phyloP scores from a whole-genome alignment of 1,140 invertebrate genomes.

The Zaprionus lachaisei region DNA sequence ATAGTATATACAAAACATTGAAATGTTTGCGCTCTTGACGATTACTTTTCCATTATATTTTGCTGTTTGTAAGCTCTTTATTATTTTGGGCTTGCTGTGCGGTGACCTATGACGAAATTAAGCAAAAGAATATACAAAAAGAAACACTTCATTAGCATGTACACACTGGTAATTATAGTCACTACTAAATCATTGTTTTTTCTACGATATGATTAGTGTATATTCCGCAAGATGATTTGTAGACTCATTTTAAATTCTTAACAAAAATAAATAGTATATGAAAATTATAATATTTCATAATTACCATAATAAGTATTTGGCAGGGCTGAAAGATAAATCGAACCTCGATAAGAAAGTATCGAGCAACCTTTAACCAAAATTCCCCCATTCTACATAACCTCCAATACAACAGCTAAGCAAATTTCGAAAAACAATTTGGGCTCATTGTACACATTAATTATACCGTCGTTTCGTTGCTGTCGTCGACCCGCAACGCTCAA shows the following conservation, averaged over 20 bases:
- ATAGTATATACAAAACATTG: conserved; percentile 4
- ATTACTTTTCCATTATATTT: conserved; percentile 12
- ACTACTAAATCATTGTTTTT: not conserved
- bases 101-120: conserved; percentile 29
- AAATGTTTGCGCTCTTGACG: not conserved
- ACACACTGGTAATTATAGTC: conserved; percentile 9
- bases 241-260: not conserved
- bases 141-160: conserved; percentile 5
- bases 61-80: not conserved
- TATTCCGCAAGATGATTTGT: not conserved
- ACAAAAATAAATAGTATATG: not conserved
- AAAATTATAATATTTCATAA: not conserved
- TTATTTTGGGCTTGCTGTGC: not conserved
- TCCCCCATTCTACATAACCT: conserved; percentile 6
- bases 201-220: not conserved
- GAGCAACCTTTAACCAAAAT: not conserved
- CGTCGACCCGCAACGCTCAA: conserved; percentile 28
- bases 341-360: not conserved
- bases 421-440: conserved; percentile 29
- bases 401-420: conserved; percentile 5
- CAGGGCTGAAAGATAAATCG: not conserved
- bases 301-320: too few relatives aligned
- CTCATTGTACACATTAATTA: conserved; percentile 61
- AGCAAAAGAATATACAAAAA: not conserved
- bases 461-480: conserved; percentile 36